A percentile compares a stretch with the other conserved stretches of the same genome.
phyloP scores from a whole-genome alignment of 1,140 invertebrate species.

The Hyphantria cunea region DNA sequence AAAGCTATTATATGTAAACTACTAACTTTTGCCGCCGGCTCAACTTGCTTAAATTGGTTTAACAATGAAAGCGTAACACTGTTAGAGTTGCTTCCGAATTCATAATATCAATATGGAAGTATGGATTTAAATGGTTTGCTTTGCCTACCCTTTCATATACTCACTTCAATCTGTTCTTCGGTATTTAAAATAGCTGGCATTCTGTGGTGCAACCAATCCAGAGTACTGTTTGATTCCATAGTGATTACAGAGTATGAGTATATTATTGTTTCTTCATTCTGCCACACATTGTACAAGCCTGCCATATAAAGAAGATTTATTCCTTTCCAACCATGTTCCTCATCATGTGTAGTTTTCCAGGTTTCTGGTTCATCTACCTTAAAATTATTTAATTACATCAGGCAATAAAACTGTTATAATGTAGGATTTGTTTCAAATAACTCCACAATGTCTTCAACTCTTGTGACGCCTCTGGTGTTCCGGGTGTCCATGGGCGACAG shows the following conservation, averaged over 20 bases:
- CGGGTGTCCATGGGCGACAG: no score
- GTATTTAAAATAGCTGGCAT: slow-evolving; percentile 89
- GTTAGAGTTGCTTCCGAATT: no score
- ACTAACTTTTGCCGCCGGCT: no score
- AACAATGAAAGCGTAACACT: no score
- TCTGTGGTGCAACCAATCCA: slow-evolving; percentile 90
- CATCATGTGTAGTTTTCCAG: slow-evolving; percentile 80
- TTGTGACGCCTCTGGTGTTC: no score
- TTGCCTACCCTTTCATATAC: no score
- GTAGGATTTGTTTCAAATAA: no score
- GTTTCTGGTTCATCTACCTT: slow-evolving; percentile 83
- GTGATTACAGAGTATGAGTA: slow-evolving; percentile 91
- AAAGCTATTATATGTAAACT: no score
- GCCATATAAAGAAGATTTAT: slow-evolving; percentile 88
- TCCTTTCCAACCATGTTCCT: slow-evolving; percentile 83
- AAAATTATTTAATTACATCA: slow-evolving; percentile 43
- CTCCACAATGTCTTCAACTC: no score
- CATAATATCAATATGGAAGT: no score
- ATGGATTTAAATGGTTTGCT: no score
- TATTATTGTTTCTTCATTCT: slow-evolving; percentile 82
- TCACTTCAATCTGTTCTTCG: slow-evolving; percentile 86
- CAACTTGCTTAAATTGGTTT: no score
- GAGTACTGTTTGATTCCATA: slow-evolving; percentile 86
- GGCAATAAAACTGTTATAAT: background rate
- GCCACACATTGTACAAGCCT: slow-evolving; percentile 89